Conservation (phyloP, 2,888 invertebrate genomes). For the Andrena chrysosceles region DNA sequence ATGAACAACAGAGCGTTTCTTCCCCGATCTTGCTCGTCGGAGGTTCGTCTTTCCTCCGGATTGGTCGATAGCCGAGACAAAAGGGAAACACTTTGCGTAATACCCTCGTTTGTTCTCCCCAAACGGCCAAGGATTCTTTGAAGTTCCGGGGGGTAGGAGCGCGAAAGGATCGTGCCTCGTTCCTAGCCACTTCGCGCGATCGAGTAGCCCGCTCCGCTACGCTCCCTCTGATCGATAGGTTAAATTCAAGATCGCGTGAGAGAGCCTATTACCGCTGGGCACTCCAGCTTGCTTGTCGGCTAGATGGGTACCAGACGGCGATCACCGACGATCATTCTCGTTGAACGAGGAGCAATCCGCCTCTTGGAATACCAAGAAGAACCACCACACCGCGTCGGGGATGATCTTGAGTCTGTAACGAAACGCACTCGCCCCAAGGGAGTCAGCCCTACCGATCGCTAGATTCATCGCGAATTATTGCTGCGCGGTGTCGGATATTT, state of each 20-base stretch:
- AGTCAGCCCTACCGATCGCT: too few species aligned
- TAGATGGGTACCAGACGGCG: slow-evolving; percentile 63
- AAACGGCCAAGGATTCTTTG: slow-evolving; percentile 32
- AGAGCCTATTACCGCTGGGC: slow-evolving; percentile 62
- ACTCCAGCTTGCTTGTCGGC: slow-evolving; percentile 55
- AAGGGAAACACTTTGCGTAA: slow-evolving; percentile 61
- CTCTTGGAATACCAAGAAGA: slow-evolving; percentile 17
- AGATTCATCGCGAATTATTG: neutral
- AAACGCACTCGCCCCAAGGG: neutral
- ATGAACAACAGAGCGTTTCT: slow-evolving; percentile 32
- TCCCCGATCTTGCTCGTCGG: slow-evolving; percentile 7
- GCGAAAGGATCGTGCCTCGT: slow-evolving; percentile 49
- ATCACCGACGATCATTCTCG: slow-evolving; percentile 62
- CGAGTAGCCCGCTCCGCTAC: slow-evolving; percentile 45
- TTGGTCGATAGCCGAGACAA: slow-evolving; percentile 45
- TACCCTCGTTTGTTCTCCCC: slow-evolving; percentile 43
- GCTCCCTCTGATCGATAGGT: slow-evolving; percentile 64
- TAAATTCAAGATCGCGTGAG: slow-evolving; percentile 71
- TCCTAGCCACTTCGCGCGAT: slow-evolving; percentile 52
- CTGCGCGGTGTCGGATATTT: neutral
- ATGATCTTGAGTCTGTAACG: neutral
- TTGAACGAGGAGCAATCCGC: slow-evolving; percentile 45
- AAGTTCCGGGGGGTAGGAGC: slow-evolving; percentile 29
- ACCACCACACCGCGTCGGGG: slow-evolving; percentile 9
- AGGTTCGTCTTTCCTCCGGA: slow-evolving; percentile 35